A percentile compares a stretch with the other conserved stretches of the same genome.
phyloP scores from a whole-genome alignment of 2,888 invertebrate species.

The Mylabris sibirica region DNA sequence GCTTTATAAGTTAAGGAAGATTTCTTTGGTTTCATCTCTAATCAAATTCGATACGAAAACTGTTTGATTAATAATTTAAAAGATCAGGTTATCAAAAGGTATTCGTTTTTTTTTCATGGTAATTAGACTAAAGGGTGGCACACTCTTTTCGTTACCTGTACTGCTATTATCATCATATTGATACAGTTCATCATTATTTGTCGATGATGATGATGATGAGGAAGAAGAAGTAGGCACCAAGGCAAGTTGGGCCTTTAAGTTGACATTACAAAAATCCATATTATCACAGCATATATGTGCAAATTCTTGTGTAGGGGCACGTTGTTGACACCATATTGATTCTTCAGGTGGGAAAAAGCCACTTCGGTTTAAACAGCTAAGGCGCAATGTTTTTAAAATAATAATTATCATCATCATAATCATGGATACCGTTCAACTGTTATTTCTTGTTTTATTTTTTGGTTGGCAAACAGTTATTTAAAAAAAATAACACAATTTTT shows the following conservation, averaged over 20 bases:
- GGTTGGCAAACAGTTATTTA: not conserved
- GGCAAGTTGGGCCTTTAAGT: constrained; percentile 33
- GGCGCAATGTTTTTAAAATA: constrained; percentile 23
- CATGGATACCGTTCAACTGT: constrained; percentile 1
- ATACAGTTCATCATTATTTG: constrained; percentile 29
- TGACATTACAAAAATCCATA: constrained; percentile 68
- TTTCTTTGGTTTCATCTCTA: not conserved
- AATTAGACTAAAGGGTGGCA: constrained; percentile 26
- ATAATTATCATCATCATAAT: constrained; percentile 10
- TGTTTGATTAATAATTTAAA: constrained; percentile 28
- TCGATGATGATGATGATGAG: not conserved
- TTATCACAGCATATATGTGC: constrained; percentile 64
- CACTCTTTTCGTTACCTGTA: constrained; percentile 50
- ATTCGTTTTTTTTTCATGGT: not conserved
- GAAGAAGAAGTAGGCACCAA: constrained; percentile 16
- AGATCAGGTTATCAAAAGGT: constrained; percentile 8
- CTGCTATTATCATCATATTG: constrained; percentile 25
- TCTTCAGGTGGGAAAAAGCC: constrained; percentile 69
- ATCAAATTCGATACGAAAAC: constrained; percentile 20
- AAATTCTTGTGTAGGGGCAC: constrained; percentile 53
- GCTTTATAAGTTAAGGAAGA: constrained; percentile 6
- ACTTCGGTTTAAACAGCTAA: constrained; percentile 57
- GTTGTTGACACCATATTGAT: constrained; percentile 62
- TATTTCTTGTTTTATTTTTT: not conserved
- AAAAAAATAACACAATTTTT: not conserved